Conservation (phyloP, 2,113 vertebrate genomes). For the Lynx canadensis region DNA sequence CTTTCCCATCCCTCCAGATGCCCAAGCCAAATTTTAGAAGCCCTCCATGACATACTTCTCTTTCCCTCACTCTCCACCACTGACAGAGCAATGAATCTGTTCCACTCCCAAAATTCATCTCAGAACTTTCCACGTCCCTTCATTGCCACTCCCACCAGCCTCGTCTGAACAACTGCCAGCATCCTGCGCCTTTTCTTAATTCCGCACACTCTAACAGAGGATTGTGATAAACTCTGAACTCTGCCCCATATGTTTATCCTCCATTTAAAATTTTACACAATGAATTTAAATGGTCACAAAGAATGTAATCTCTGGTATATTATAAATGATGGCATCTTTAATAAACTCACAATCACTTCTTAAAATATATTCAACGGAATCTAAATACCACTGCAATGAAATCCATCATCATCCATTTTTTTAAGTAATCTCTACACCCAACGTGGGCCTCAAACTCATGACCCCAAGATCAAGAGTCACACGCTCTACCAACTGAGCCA, state of each 20-base stretch:
- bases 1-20: neutral
- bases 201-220: neutral
- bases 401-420: neutral
- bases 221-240: neutral
- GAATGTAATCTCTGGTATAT: neutral
- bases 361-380: constrained; percentile 2
- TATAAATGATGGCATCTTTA: neutral
- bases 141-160: no score
- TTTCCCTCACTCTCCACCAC: neutral
- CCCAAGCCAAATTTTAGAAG: neutral
- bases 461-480: neutral
- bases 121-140: neutral
- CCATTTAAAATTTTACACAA: neutral
- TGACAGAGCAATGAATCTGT: neutral
- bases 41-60: neutral
- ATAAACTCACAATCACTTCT: neutral
- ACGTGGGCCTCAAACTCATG: neutral
- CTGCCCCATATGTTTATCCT: neutral
- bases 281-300: neutral
- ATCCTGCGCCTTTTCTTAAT: neutral
- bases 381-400: neutral
- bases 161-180: neutral
- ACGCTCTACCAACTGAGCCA: neutral
- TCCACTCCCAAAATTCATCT: neutral
- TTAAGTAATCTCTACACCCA: neutral